Evolutionary conservation across 2,888 invertebrate genomes (phyloP).

Genomic region (Poecilus cupreus): DNA sequence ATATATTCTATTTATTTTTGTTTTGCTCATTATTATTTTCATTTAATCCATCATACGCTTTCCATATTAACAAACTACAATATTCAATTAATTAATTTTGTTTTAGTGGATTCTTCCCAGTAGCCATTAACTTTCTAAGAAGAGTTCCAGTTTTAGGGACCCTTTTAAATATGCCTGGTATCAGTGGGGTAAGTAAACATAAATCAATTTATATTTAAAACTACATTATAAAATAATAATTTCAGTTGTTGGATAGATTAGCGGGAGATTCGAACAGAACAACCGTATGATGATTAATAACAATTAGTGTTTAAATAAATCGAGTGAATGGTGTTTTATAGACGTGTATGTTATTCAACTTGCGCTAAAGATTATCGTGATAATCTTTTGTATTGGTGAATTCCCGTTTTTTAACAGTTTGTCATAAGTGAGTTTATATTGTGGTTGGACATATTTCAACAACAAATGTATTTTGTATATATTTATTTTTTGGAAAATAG

Average conservation of each 20-base stretch:
- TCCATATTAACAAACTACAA: neutral
- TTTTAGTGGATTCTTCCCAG: conserved; percentile 96
- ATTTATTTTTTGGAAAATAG: conserved; percentile 43
- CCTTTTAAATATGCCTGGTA: conserved; percentile 90
- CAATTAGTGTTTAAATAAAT: conserved; percentile 16
- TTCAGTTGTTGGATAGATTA: conserved; percentile 85
- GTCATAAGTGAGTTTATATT: neutral
- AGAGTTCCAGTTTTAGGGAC: conserved; percentile 94
- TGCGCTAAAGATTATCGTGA: neutral
- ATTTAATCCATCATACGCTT: conserved; percentile 12
- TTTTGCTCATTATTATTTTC: conserved; percentile 32
- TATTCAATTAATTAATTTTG: conserved; percentile 27
- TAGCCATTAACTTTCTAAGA: conserved; percentile 95
- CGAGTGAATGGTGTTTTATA: conserved; percentile 47
- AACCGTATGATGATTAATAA: conserved; percentile 80
- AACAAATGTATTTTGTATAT: conserved; percentile 34
- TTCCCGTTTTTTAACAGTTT: neutral
- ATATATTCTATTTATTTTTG: conserved; percentile 24
- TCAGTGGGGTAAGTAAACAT: conserved; percentile 83
- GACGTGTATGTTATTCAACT: conserved; percentile 31
- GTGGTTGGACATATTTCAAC: conserved; percentile 33
- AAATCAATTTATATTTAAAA: conserved; percentile 62
- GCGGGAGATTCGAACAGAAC: conserved; percentile 89
- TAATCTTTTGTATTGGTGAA: conserved; percentile 6
- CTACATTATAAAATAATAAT: conserved; percentile 63